These are phyloP conservation scores for Drosophila ogumai DNA, from an alignment of 1,140 invertebrate species.

Conservation along the genomic window DNA sequence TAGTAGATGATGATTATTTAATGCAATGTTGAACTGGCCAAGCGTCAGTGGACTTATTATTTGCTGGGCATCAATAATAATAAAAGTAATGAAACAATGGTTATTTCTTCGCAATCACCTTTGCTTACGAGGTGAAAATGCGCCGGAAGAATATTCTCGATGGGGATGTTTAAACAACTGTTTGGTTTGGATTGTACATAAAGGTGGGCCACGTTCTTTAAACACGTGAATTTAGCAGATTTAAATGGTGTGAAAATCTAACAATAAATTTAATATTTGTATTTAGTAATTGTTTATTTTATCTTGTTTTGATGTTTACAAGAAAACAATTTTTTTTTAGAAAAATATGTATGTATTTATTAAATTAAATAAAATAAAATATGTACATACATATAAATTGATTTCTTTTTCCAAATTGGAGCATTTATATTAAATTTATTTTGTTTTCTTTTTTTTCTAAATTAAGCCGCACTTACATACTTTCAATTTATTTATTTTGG, in stretches of 20 bases:
- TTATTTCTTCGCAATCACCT: neutral
- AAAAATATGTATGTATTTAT: neutral
- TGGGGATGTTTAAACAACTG: slow-evolving; percentile 17
- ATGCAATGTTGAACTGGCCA: slow-evolving; percentile 1
- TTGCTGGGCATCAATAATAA: slow-evolving; percentile 19
- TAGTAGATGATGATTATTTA: slow-evolving; percentile 2
- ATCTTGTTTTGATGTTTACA: neutral
- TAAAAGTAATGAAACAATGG: neutral
- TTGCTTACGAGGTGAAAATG: slow-evolving; percentile 3
- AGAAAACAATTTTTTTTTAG: too few species aligned
- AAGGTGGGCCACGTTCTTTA: slow-evolving; percentile 1
- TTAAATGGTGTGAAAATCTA: neutral
- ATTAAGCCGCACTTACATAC: slow-evolving; percentile 4
- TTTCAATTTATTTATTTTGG: slow-evolving; percentile 1
- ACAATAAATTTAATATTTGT: neutral
- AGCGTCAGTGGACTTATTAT: slow-evolving; percentile 21
- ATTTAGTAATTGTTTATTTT: neutral
- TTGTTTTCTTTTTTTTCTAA: neutral
- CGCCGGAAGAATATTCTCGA: neutral
- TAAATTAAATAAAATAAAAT: neutral
- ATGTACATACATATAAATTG: neutral
- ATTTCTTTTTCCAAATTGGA: neutral
- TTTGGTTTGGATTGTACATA: neutral
- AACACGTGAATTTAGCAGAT: neutral
- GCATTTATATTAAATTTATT: neutral